Base-by-base conservation (phyloP, 2,113 vertebrate species). In the Cranoglanis bouderius region DNA sequence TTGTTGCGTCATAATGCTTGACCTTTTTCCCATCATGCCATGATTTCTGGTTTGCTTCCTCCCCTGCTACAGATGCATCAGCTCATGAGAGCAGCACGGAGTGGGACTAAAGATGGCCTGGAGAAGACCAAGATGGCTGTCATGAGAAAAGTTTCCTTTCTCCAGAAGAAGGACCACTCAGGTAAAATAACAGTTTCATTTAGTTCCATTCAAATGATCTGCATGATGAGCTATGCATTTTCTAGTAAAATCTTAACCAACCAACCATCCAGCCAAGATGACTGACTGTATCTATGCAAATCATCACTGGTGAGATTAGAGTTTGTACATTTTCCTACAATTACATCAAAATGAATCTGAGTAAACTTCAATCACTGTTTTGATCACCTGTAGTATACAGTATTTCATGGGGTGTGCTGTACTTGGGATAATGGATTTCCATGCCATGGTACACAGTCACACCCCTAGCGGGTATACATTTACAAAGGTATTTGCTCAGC, bases 41-140 rank as follows among this genome's bases (percentile, higher is more conserved):
- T 83, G 35, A 61, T 84, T 84, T 90, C 63, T 91, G 16, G 88
- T 87, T 89, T 55, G 86, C 51, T 88, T 84, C 85, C 87, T 65
- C 49, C 85, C 35, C 80, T 84, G 82, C 59, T 72, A 38, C 94
- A 99, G 98, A 97, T 99, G 94, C 98, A 98, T 0, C 97, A 99
- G 93, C 94, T 99, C 91, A 99, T 99, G 98, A 98, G 96, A 93
- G 98, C 98, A 0, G 98, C 98, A 61, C 97, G 95, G 78, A 99
- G 97, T 0, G 98, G 98, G 84, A 99, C 98, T 12, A 98, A 97
- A 94, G 98, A 98, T 3, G 97, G 98, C 26, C 94, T 99, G 86
- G 98, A 99, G 94, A 98, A 98, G 93, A 99, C 98, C 4, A 96
- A 96, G 91, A 97, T 98, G 0, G 98, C 98, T 0, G 97, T 99